These are phyloP conservation scores for Ptiloglossa arizonensis DNA, from an alignment of 1,140 invertebrate species.

Conservation along the genomic window DNA sequence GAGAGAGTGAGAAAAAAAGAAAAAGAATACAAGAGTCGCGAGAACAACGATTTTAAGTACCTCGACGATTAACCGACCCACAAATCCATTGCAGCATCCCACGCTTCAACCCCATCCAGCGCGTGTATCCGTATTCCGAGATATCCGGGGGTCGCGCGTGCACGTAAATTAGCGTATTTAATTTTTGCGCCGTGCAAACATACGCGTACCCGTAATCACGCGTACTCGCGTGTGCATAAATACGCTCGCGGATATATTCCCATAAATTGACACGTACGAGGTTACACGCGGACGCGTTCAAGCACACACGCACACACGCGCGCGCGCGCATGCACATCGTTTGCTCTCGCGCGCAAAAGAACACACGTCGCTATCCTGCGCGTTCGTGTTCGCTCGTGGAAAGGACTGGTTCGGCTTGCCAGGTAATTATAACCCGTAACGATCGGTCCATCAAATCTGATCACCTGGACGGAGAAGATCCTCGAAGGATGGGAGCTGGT, in stretches of 20 bases:
- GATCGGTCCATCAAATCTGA: constrained; percentile 78
- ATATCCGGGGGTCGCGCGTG: not conserved
- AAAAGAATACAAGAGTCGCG: too few relatives aligned
- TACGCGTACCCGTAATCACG: constrained; percentile 15
- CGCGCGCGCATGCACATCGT: too few relatives aligned
- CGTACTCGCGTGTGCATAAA: constrained; percentile 33
- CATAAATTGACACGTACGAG: constrained; percentile 40
- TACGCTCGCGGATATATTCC: constrained; percentile 23
- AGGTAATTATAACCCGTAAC: constrained; percentile 77
- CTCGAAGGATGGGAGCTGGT: not conserved
- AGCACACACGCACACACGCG: not conserved
- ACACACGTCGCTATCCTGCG: not conserved
- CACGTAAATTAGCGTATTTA: constrained; percentile 28
- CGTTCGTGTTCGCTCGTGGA: not conserved
- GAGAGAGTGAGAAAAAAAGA: too few relatives aligned
- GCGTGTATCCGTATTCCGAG: not conserved
- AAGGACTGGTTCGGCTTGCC: constrained; percentile 52
- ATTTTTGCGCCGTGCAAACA: constrained; percentile 34
- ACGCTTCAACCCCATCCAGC: not conserved
- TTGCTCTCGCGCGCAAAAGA: too few relatives aligned
- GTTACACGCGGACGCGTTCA: not conserved
- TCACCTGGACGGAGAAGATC: constrained; percentile 58
- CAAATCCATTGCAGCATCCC: not conserved
- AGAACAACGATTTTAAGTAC: too few relatives aligned
- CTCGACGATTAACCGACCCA: not conserved